Base-by-base conservation (phyloP, 2,888 invertebrate species). In the Oeneis ivallda region DNA sequence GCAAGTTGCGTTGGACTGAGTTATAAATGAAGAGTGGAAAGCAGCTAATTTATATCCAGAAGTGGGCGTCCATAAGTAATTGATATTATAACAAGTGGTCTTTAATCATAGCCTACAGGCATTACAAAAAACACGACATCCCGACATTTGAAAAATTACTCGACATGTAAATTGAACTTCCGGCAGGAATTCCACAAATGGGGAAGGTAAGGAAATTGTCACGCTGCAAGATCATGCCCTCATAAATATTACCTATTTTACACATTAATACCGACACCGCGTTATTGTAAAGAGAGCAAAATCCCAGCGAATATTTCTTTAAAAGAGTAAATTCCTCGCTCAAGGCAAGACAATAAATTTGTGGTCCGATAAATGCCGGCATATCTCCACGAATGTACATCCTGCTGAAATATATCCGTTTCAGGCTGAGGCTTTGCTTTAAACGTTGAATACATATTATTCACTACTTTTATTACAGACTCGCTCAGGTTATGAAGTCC, bases 341-440 rank as follows among this genome's bases (percentile, higher is more conserved):
- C 65, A 65, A 65, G 62, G 67, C 69, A 56, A 61, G 70, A 65
- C 74, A 75, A 77, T 78, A 77, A 80, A 78, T 78, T 56, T 76
- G 74, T 72, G 73, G 62, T 68, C 74, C 78, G 75, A 77, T 79
- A 79, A 79, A 79, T 74, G 78, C 71, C 70, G 58, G 57, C 64
- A 59, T 58, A 61, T 61, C 61, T 61, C 50, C 39, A 39, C 52
- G 52, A 34, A 45, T 58, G 32, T 58, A 58, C 13, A 58, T n/a
- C 41, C 39, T 1, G 56, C 17, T 56, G 7, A 56, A 56, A 41
- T 56, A 56, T 41, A 39, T 19, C 17, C 56, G 56, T 34, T 53
- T 49, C 49, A 19, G 19, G 10, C 19, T 11, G 49, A 19, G 19
- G 10, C n/a, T 43, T 17, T 47, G 47, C 17, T 47, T 47, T 47